These are phyloP conservation scores for Steinernema carpocapsae DNA, from an alignment of 2,888 invertebrate species.

Conservation along the genomic window DNA sequence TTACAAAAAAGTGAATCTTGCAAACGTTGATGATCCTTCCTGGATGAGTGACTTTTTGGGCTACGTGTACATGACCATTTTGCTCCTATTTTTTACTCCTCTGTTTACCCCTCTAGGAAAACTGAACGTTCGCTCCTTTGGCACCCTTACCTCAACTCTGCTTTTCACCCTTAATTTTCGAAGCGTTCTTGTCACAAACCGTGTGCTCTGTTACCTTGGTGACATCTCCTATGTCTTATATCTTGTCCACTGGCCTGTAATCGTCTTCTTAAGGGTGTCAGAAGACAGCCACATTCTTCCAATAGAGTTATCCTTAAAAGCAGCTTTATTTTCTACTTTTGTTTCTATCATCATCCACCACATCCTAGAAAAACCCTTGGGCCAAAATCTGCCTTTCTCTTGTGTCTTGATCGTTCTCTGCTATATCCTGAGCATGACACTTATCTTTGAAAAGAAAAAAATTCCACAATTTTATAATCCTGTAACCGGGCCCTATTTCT, in stretches of 20 bases:
- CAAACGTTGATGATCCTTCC: not conserved
- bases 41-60: constrained; percentile 27
- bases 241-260: constrained; percentile 46
- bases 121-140: too few relatives aligned
- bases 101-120: too few relatives aligned
- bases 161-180: too few relatives aligned
- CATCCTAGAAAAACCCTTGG: constrained; percentile 35
- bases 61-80: too few relatives aligned
- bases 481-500: not conserved
- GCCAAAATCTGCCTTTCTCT: not conserved
- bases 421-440: not conserved
- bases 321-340: constrained; percentile 17
- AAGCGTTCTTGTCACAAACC: not conserved
- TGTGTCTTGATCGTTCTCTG: not conserved
- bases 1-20: too few relatives aligned
- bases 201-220: not conserved
- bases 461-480: constrained; percentile 4
- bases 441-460: constrained; percentile 35
- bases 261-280: constrained; percentile 39
- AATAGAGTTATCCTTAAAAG: constrained; percentile 34
- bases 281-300: not conserved
- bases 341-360: constrained; percentile 38
- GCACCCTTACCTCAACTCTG: too few relatives aligned
- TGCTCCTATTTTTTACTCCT: too few relatives aligned
- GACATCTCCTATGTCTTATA: constrained; percentile 44